These are phyloP conservation scores for Lates japonicus DNA, from an alignment of 2,797 vertebrate genomes.

Conservation along the genomic window DNA sequence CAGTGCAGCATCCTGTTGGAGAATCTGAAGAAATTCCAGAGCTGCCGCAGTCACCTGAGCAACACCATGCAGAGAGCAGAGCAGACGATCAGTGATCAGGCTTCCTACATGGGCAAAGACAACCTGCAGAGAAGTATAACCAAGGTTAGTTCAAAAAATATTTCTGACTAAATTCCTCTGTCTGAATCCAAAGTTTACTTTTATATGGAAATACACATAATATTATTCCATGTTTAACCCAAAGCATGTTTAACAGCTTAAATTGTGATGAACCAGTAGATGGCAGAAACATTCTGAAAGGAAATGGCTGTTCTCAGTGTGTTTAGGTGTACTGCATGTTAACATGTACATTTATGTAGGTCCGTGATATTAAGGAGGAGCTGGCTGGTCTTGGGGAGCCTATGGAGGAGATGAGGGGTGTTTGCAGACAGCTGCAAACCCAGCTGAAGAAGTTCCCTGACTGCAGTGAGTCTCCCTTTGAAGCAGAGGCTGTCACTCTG, in stretches of 20 bases:
- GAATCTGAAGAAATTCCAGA: slow-evolving; percentile 94
- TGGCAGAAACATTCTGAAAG: slow-evolving; percentile 14
- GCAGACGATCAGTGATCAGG: slow-evolving; percentile 86
- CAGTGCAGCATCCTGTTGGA: slow-evolving; percentile 89
- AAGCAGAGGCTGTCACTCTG: slow-evolving; percentile 91
- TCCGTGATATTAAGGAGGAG: slow-evolving; percentile 89
- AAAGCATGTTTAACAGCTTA: neutral
- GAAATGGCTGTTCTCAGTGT: neutral
- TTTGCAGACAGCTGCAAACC: slow-evolving; percentile 92
- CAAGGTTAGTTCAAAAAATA: slow-evolving; percentile 81
- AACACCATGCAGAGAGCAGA: slow-evolving; percentile 92
- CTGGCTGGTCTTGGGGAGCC: slow-evolving; percentile 85
- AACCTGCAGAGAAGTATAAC: slow-evolving; percentile 91
- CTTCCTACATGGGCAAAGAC: slow-evolving; percentile 95
- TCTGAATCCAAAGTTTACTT: neutral
- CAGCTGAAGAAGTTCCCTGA: slow-evolving; percentile 93
- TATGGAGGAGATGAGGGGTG: slow-evolving; percentile 91
- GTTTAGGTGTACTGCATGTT: neutral
- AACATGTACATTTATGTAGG: slow-evolving; percentile 79
- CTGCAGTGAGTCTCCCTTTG: slow-evolving; percentile 90
- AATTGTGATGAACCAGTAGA: slow-evolving; percentile 1
- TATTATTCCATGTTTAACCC: neutral
- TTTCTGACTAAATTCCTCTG: neutral
- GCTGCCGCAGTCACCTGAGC: slow-evolving; percentile 86
- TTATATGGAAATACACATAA: neutral